Conservation (phyloP, 1,140 invertebrate genomes). For the Saccostrea glomerata region DNA sequence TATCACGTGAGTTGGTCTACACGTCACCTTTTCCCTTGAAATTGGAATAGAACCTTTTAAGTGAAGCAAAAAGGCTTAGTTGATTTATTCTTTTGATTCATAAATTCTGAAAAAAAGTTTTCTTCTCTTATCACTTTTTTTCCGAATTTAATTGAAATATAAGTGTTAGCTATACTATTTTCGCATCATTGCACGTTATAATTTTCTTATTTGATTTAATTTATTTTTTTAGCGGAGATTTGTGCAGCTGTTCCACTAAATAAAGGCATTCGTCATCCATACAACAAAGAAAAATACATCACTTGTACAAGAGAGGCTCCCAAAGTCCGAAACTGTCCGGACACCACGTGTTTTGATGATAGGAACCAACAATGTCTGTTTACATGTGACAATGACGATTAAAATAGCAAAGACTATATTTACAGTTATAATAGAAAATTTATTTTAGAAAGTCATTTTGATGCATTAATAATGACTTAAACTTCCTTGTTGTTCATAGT, state of each 20-base stretch:
- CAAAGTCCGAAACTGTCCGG: slow-evolving; percentile 19
- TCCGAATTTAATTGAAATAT: too few relatives aligned
- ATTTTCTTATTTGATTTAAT: background rate
- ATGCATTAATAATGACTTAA: background rate
- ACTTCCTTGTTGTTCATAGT: too few relatives aligned
- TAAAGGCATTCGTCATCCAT: slow-evolving; percentile 5
- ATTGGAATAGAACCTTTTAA: too few relatives aligned
- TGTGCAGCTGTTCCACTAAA: background rate
- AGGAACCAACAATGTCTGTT: slow-evolving; percentile 12
- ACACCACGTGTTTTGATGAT: background rate
- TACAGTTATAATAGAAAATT: background rate
- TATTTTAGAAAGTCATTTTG: background rate
- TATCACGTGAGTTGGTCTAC: slow-evolving; percentile 35
- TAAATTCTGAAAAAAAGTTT: too few relatives aligned
- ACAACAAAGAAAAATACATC: slow-evolving; percentile 25
- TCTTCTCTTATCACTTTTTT: too few relatives aligned
- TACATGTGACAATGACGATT: slow-evolving; percentile 22
- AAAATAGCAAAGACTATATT: background rate
- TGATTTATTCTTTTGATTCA: too few relatives aligned
- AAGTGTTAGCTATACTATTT: too few relatives aligned
- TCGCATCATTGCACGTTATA: too few relatives aligned
- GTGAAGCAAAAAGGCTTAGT: too few relatives aligned
- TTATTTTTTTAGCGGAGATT: slow-evolving; percentile 16
- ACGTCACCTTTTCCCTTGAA: too few relatives aligned
- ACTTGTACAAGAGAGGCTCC: slow-evolving; percentile 35